Base-by-base conservation (phyloP, 2,888 invertebrate genomes). In the Panzeria rudis region DNA sequence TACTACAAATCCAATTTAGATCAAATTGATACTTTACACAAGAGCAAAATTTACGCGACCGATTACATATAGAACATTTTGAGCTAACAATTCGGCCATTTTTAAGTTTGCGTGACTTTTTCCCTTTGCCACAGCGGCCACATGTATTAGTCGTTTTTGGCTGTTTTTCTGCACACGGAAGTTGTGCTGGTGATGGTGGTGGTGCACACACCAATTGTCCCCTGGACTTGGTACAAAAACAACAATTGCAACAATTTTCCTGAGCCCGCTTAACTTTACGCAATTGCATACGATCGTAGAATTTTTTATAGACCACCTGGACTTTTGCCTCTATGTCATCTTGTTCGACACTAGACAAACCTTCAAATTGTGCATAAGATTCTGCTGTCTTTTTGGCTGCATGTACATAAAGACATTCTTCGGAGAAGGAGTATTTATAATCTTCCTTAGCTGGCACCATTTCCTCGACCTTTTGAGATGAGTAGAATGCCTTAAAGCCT, bases 371-470 rank as follows among this genome's bases (percentile, higher is more conserved):
- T 0, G 90, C 91, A 86, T 87, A 90, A 32, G 88, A 88, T 47
- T 91, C 92, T 7, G 92, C 92, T 0, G 90, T 88, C 66, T 89
- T 90, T 3, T 89, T 86, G 2, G 92, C 90, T 0, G 92, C 92
- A 86, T 89, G 91, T 54, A 91, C 91, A 89, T 91, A 92, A 0
- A 92, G 89, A 61, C 89, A 89, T 50, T 92, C 91, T 5, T 91
- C 89, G 3, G 91, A 88, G 35, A 89, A 90, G 15, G 87, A 87
- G 3, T 88, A 87, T 2, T 88, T 88, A 35, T 88, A 87, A 38
- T 88, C 88, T 20, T 85, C 38, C 8, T 89, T 89, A 2, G 61
- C 11, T 1, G 6, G n/a, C 11, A 41, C 50, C 0, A 4, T 3
- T 3, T 47, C 69, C n/a, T 66, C 56, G 11, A 7, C 13, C 11